phyloP scores from a whole-genome alignment of 2,113 vertebrate genomes.

The Danionella cerebrum region DNA sequence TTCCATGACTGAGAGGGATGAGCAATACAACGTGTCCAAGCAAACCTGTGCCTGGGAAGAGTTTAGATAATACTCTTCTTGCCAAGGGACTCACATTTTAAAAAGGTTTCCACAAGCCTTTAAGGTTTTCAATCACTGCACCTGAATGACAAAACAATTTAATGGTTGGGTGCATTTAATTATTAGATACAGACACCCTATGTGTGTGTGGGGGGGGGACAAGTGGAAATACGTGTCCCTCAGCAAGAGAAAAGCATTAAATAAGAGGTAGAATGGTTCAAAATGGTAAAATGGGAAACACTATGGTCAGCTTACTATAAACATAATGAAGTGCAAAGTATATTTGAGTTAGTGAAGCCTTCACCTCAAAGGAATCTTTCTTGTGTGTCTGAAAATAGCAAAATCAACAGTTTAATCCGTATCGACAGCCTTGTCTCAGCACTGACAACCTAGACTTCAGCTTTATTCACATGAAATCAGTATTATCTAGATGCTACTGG shows the following conservation, averaged over 20 bases:
- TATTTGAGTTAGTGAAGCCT: not conserved
- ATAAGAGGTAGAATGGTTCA: too few relatives aligned
- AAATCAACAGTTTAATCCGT: not conserved
- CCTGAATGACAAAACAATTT: not conserved
- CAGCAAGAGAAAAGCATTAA: not conserved
- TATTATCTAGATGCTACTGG: too few relatives aligned
- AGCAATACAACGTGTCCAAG: not conserved
- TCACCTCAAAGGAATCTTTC: not conserved
- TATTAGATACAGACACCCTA: not conserved
- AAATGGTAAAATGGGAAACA: too few relatives aligned
- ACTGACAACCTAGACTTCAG: conserved; percentile 2
- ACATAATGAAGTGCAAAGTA: not conserved
- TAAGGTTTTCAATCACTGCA: not conserved
- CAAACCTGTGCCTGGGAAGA: not conserved
- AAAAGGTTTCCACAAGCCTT: not conserved
- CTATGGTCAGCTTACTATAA: too few relatives aligned
- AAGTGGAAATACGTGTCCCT: too few relatives aligned
- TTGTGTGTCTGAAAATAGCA: not conserved
- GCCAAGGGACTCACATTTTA: not conserved
- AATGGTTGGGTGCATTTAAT: not conserved
- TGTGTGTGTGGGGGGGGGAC: not conserved
- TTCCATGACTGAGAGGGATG: not conserved
- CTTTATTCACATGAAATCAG: too few relatives aligned
- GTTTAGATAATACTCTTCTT: not conserved
- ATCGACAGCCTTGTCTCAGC: not conserved